Percentiles rank a stretch among this genome's conserved stretches.
Evolutionary conservation across 2,113 vertebrate genomes (phyloP).

Genomic region (Camelus dromedarius): DNA sequence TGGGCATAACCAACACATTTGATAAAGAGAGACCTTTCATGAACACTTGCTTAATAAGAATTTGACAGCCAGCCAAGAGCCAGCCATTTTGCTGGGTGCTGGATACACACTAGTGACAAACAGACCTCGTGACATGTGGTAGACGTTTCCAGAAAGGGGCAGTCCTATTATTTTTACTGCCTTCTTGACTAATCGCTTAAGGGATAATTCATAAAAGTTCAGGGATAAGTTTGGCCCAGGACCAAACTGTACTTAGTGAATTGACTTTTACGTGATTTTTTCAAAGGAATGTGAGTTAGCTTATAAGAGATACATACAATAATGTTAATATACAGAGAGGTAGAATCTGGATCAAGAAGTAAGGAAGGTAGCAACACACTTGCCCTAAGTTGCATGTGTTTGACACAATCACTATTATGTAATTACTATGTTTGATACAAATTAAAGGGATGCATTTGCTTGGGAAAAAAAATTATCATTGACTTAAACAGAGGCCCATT

Average conservation of each 20-base stretch:
- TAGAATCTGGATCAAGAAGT: not conserved
- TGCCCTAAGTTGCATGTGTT: not conserved
- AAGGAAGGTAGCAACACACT: not conserved
- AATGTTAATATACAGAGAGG: slow-evolving; percentile 3
- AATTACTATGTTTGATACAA: not conserved
- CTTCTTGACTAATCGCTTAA: slow-evolving; percentile 1
- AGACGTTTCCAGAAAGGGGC: not conserved
- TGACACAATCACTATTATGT: not conserved
- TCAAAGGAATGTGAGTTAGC: not conserved
- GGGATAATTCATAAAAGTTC: not conserved
- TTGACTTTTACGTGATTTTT: not conserved
- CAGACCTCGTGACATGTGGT: not conserved
- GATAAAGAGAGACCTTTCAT: not conserved
- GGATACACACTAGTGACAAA: not conserved
- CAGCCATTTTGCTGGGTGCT: not conserved
- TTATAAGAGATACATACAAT: not conserved
- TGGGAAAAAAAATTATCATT: not conserved
- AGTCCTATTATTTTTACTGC: not conserved
- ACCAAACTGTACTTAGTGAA: not conserved
- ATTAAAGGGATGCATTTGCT: not conserved
- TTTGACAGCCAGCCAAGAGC: not conserved
- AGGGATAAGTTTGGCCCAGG: not conserved
- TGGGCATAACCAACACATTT: not conserved
- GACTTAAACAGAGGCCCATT: not conserved
- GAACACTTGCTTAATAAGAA: not conserved